These are phyloP conservation scores for Tortricodes alternella DNA, from an alignment of 2,888 invertebrate species.

Conservation along the genomic window DNA sequence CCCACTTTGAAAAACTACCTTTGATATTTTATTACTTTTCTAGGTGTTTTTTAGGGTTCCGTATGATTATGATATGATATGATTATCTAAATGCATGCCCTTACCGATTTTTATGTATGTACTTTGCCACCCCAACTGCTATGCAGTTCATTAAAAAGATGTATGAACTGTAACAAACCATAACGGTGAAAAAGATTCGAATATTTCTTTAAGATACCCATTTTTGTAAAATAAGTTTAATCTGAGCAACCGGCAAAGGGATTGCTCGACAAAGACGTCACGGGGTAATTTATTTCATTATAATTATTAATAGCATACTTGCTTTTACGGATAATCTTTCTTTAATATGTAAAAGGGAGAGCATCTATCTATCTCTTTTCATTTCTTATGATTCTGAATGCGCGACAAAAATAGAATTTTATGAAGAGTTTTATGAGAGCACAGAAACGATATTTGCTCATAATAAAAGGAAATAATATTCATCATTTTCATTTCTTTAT, in stretches of 20 bases:
- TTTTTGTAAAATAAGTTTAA: too few species aligned
- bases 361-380: not conserved
- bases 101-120: too few species aligned
- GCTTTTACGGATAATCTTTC: slow-evolving; percentile 19
- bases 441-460: not conserved
- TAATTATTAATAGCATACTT: slow-evolving; percentile 37
- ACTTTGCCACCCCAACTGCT: too few species aligned
- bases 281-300: slow-evolving; percentile 34
- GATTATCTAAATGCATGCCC: too few species aligned
- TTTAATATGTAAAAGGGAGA: not conserved
- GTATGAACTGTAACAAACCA: too few species aligned
- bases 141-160: too few species aligned
- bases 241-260: too few species aligned
- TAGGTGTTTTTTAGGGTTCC: slow-evolving; percentile 16
- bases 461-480: too few species aligned
- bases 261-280: slow-evolving; percentile 32
- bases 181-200: too few species aligned
- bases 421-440: slow-evolving; percentile 10
- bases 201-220: too few species aligned
- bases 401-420: slow-evolving; percentile 1
- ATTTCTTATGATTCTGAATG: not conserved
- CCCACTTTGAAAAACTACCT: slow-evolving; percentile 28
- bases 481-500: too few species aligned
- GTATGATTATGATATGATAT: too few species aligned
- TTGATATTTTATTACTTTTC: slow-evolving; percentile 26